Base-by-base conservation (phyloP, 2,113 vertebrate genomes). In the Coreoperca whiteheadi region DNA sequence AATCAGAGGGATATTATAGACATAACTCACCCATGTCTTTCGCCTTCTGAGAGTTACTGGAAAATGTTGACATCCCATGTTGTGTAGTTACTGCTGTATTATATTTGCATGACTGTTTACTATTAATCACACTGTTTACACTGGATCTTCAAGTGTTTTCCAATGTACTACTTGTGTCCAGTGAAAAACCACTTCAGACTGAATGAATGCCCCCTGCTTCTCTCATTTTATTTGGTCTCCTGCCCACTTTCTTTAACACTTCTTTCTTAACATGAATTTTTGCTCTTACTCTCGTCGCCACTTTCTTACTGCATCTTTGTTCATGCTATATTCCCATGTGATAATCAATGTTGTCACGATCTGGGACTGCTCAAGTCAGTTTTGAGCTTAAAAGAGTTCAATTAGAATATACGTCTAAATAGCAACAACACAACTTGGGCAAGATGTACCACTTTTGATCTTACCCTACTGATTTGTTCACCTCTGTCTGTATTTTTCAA, bases 51-150 rank as follows among this genome's bases (percentile, higher is more conserved):
- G 57, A 57, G 59, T 82, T 81, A 48, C 64, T 75, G 79, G 76
- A 79, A 85, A 69, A 67, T 69, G 65, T 72, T 75, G 54, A 46
- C 54, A 82, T 32, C 53, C 34, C 9, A 10, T 63, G 8, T 66
- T 66, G 51, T 76, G 39, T 41, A 32, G 32, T 82, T 75, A 77
- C 75, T 78, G 60, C 76, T 51, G 51, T 71, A 87, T 79, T 66
- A 79, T 81, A 70, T 66, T 77, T 81, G 56, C 48, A 60, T 21
- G 39, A 78, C 25, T 66, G 74, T 86, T 73, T 74, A 37, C 39
- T 12, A 84, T 89, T 54, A 83, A 71, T 91, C 85, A 79, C 39
- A 20, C 23, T 72, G 59, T 88, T 87, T 83, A 75, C 20, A 64
- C 48, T 79, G 64, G 68, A 23, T 65, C 9, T 53, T 82, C 76